Percentiles rank a stretch among this genome's conserved stretches.
phyloP scores from a whole-genome alignment of 2,113 vertebrate species.

The Serinus canaria region DNA sequence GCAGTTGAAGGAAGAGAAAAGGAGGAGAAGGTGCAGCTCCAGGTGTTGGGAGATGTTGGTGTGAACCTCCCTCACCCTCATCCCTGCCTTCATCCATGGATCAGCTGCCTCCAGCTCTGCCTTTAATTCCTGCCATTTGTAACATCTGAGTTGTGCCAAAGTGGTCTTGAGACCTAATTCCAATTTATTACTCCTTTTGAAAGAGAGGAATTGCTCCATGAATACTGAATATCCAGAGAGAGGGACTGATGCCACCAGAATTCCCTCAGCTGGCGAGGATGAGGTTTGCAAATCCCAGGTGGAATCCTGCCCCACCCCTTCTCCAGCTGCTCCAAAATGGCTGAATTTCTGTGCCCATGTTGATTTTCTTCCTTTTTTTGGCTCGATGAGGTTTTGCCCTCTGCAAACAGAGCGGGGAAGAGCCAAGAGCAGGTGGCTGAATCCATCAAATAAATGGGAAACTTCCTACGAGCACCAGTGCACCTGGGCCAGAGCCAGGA shows the following conservation, averaged over 20 bases:
- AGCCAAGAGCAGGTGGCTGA: constrained; percentile 41
- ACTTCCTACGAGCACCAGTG: constrained; percentile 4
- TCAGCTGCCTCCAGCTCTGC: neutral
- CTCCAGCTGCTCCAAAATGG: neutral
- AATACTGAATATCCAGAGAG: neutral
- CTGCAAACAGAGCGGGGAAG: neutral
- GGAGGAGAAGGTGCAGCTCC: neutral
- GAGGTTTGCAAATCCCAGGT: neutral
- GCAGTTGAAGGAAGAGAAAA: neutral
- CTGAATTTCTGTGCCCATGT: neutral
- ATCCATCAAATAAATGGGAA: constrained; percentile 42
- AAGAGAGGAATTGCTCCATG: neutral
- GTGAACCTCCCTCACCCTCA: neutral
- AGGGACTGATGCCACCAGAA: neutral
- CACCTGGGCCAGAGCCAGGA: constrained; percentile 37
- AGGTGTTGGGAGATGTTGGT: rapidly evolving
- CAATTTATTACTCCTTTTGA: neutral
- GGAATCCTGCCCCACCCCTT: neutral
- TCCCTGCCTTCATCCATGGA: neutral
- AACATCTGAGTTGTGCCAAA: neutral
- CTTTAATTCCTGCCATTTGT: neutral
- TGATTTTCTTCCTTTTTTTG: neutral
- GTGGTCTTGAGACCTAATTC: neutral
- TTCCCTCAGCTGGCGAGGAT: rapidly evolving
- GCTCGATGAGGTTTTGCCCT: neutral